phyloP scores from a whole-genome alignment of 2,113 vertebrate species.

The Pteronura brasiliensis region DNA sequence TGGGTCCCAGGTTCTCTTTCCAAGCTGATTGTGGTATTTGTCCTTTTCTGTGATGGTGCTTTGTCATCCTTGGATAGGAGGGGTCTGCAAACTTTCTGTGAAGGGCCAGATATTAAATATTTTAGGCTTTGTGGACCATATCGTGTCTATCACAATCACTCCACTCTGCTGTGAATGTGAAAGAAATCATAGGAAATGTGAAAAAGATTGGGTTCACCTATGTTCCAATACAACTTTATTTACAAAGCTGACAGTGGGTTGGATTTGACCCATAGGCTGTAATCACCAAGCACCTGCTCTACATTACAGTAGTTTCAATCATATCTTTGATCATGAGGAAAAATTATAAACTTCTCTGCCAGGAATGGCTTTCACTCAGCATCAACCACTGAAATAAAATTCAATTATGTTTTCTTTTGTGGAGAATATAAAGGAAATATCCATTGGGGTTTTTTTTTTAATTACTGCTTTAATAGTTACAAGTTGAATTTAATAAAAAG shows the following conservation, averaged over 20 bases:
- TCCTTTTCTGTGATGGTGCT: not conserved
- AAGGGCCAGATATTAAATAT: not conserved
- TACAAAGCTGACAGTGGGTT: not conserved
- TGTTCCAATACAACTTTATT: not conserved
- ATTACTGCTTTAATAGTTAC: not conserved
- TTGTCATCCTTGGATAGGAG: not conserved
- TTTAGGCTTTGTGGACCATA: not conserved
- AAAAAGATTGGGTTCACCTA: not conserved
- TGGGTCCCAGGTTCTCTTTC: not conserved
- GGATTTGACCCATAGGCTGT: not conserved
- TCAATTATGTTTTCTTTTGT: not conserved
- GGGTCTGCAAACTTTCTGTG: not conserved
- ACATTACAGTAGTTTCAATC: not conserved
- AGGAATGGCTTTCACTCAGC: not conserved
- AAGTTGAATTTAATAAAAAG: conserved; percentile 3
- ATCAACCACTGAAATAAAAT: not conserved
- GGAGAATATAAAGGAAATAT: not conserved
- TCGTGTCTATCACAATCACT: not conserved
- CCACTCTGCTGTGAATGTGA: not conserved
- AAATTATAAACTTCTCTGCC: not conserved
- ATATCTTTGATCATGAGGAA: not conserved
- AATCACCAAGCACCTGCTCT: not conserved
- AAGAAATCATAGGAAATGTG: not conserved
- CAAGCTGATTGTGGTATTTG: not conserved
- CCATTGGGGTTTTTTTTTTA: not conserved